phyloP scores from a whole-genome alignment of 2,113 vertebrate genomes.

The Eupsittula cactorum region DNA sequence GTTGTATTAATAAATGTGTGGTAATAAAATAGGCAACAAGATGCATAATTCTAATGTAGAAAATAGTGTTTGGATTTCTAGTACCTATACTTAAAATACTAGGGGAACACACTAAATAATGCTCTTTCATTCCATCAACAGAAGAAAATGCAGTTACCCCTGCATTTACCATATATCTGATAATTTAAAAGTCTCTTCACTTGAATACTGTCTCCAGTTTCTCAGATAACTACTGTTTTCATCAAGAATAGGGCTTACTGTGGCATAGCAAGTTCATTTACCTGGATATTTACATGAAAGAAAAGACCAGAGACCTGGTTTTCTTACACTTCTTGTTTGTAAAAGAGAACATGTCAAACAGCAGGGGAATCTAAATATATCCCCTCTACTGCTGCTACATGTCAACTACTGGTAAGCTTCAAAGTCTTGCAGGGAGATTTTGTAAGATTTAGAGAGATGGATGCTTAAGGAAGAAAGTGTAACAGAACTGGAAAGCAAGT shows the following conservation, averaged over 20 bases:
- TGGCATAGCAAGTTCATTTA: not conserved
- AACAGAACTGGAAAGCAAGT: not conserved
- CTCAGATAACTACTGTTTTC: not conserved
- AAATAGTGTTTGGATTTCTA: not conserved
- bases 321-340: not conserved
- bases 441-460: not conserved
- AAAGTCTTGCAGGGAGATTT: not conserved
- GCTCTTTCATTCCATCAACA: not conserved
- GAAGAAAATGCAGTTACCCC: not conserved
- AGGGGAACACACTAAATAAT: not conserved
- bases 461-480: not conserved
- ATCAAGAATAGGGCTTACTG: not conserved
- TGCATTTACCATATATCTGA: not conserved
- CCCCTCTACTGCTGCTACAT: not conserved
- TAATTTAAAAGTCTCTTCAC: not conserved
- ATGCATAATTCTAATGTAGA: not conserved
- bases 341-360: constrained; percentile 26
- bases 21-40: not conserved
- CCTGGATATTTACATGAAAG: not conserved
- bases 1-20: not conserved
- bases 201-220: not conserved
- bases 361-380: constrained; percentile 52
- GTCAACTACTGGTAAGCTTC: not conserved
- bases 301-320: constrained; percentile 1
- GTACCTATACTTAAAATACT: not conserved